phyloP scores from a whole-genome alignment of 2,888 invertebrate genomes.

The Sphaeridia pumilis region DNA sequence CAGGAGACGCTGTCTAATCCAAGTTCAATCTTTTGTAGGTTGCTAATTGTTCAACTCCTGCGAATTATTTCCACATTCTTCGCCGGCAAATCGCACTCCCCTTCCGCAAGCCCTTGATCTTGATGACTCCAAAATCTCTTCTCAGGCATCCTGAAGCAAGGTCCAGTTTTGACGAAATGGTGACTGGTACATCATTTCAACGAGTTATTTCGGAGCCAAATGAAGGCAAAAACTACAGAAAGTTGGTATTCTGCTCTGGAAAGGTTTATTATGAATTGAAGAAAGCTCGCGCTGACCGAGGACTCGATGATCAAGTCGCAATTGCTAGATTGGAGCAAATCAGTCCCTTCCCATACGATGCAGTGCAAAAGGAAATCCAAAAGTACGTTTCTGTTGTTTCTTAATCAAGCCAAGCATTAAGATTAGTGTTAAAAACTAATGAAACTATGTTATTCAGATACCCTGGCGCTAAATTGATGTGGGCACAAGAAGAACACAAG shows the following conservation, averaged over 20 bases:
- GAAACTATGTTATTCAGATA: constrained; percentile 52
- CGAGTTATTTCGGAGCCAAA: constrained; percentile 67
- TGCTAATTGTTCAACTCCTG: constrained; percentile 91
- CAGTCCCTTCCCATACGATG: constrained; percentile 88
- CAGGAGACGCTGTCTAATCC: no score
- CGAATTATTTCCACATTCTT: constrained; percentile 92
- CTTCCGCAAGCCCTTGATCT: constrained; percentile 93
- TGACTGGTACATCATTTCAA: constrained; percentile 65
- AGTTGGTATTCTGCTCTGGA: constrained; percentile 78
- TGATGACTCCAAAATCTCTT: constrained; percentile 96
- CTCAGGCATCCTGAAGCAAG: constrained; percentile 90
- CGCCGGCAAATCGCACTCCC: constrained; percentile 90
- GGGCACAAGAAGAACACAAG: constrained; percentile 93
- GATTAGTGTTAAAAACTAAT: no score
- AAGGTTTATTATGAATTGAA: constrained; percentile 82
- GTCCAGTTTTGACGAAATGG: constrained; percentile 90
- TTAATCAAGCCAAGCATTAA: neutral
- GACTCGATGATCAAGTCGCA: constrained; percentile 64
- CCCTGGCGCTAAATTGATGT: constrained; percentile 67
- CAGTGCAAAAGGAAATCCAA: constrained; percentile 66
- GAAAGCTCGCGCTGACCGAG: constrained; percentile 60
- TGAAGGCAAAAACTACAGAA: constrained; percentile 50
- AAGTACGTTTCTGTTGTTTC: constrained; percentile 41
- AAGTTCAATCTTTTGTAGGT: no score
- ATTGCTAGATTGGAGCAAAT: constrained; percentile 81